Evolutionary conservation across 2,797 vertebrate genomes (phyloP), one percentile per base, ranked within the genome.

Genomic region (Danio albolineatus): DNA sequence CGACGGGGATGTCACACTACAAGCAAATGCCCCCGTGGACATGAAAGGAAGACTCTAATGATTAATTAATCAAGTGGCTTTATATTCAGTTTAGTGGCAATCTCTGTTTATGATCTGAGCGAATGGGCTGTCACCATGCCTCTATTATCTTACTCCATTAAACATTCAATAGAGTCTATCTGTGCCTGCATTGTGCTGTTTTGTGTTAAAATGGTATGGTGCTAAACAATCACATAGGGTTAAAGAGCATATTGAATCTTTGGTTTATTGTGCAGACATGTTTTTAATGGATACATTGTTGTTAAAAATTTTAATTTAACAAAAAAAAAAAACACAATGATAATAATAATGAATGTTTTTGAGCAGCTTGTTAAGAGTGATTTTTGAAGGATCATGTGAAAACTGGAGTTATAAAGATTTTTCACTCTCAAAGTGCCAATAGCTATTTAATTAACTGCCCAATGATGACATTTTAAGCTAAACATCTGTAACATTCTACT

Each of bases 41-140:
- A 62, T 80, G 69, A 78, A 59, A 79, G 46, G 61, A 80, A 65
- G 56, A 65, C 72, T 44, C 79, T 80, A 76, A 88, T 87, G 82
- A 85, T 89, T 89, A 85, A 89, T 89, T 87, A 85, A 89, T 89
- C 69, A 53, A 62, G 76, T 67, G 44, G 70, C 76, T 82, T 87
- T 84, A 85, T 85, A 86, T 85, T 81, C 85, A 79, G 82, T 84
- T 85, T 82, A 84, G 77, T 71, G 59, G 64, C 51, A 43, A 83
- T 80, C 64, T 61, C 79, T 72, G 84, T 80, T 84, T 79, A 83
- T 86, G 67, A 83, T 79, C 65, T 72, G 73, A 78, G 69, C 46
- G 73, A 43, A 49, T 73, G 43, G 80, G 46, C 57, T 83, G 76
- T 82, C 79, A 53, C 9, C 36, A 28, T 65, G 77, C n/a, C 69